Conservation (phyloP, 2,888 invertebrate species). For the Perithous albicinctus region DNA sequence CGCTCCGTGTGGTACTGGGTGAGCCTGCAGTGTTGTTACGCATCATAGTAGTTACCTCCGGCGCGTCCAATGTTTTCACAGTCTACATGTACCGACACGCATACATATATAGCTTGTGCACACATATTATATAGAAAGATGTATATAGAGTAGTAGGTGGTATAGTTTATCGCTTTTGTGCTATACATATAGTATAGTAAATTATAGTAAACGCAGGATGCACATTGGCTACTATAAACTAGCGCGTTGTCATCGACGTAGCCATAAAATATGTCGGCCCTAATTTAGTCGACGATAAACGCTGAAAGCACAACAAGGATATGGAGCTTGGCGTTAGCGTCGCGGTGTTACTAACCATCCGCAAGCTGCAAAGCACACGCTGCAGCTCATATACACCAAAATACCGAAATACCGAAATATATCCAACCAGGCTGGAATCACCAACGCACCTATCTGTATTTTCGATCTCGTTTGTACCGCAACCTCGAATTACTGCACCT, state of each 20-base stretch:
- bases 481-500: constrained; percentile 4
- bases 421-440: not conserved
- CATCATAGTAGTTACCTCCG: constrained; percentile 59
- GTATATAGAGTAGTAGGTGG: not conserved
- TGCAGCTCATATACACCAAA: too few species aligned
- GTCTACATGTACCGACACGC: too few species aligned
- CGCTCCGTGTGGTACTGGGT: constrained; percentile 38
- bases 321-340: constrained; percentile 44
- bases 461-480: constrained; percentile 21
- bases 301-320: constrained; percentile 64
- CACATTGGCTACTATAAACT: constrained; percentile 64
- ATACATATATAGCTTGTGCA: constrained; percentile 13
- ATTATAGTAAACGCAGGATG: constrained; percentile 44
- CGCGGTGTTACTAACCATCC: constrained; percentile 10
- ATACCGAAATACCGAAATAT: too few species aligned
- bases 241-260: constrained; percentile 65
- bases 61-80: constrained; percentile 38
- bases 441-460: constrained; percentile 25
- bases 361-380: constrained; percentile 9
- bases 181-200: constrained; percentile 29
- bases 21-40: constrained; percentile 44
- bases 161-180: constrained; percentile 12
- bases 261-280: constrained; percentile 67
- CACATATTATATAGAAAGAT: constrained; percentile 16
- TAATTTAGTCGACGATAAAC: constrained; percentile 68